Conservation (phyloP, 2,888 invertebrate genomes). For the Caenorhabditis sp. region DNA sequence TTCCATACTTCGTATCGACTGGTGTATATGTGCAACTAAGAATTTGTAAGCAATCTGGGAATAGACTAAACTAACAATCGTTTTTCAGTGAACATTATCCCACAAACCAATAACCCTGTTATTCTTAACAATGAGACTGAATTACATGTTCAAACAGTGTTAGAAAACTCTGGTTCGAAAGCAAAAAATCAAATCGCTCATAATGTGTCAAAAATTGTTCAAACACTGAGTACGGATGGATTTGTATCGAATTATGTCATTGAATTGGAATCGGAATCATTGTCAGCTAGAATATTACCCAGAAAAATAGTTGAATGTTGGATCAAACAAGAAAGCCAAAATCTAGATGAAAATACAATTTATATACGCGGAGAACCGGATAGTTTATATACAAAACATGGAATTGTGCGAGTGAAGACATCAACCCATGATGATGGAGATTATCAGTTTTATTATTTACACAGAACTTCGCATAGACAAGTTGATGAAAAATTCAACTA, state of each 20-base stretch:
- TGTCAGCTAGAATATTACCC: constrained; percentile 25
- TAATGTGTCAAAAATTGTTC: constrained; percentile 31
- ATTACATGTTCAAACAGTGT: constrained; percentile 45
- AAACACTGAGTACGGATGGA: constrained; percentile 24
- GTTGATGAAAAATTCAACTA: constrained; percentile 19
- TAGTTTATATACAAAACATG: constrained; percentile 18
- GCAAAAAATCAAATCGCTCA: constrained; percentile 22
- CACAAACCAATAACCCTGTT: constrained; percentile 42
- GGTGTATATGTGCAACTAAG: constrained; percentile 50
- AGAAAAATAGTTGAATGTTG: constrained; percentile 31
- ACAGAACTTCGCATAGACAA: constrained; percentile 9
- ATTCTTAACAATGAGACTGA: constrained; percentile 48
- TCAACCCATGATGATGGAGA: background rate
- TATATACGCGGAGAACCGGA: constrained; percentile 23
- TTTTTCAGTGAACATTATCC: constrained; percentile 48
- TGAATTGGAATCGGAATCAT: constrained; percentile 11
- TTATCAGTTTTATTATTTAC: constrained; percentile 24
- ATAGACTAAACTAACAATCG: background rate
- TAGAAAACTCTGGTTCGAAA: constrained; percentile 20
- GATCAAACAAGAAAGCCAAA: constrained; percentile 18
- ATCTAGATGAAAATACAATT: constrained; percentile 25
- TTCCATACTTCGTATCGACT: constrained; percentile 55
- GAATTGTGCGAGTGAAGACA: constrained; percentile 24
- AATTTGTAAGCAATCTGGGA: constrained; percentile 45
- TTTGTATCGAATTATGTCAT: constrained; percentile 31